A percentile compares a stretch with the other conserved stretches of the same genome.
Evolutionary conservation across 1,140 invertebrate genomes (phyloP).

Genomic region (Antheraea mylitta): DNA sequence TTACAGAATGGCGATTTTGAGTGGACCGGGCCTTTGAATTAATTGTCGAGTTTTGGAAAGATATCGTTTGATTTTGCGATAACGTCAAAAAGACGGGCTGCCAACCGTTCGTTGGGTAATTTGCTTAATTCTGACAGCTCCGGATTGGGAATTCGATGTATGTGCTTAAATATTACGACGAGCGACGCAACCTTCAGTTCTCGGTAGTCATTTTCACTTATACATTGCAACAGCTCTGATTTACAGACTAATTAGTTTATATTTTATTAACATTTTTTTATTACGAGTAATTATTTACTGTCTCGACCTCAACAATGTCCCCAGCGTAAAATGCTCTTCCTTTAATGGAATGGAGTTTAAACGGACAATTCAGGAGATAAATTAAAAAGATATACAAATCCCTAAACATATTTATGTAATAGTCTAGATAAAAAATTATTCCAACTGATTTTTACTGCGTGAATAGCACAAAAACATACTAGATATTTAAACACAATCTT

Average conservation of each 20-base stretch:
- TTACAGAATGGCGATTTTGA: slow-evolving; percentile 76
- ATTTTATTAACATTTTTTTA: not conserved
- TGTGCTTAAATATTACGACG: slow-evolving; percentile 52
- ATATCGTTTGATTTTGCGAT: slow-evolving; percentile 71
- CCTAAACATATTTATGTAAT: too few relatives aligned
- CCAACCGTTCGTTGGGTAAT: slow-evolving; percentile 50
- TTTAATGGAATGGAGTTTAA: too few relatives aligned
- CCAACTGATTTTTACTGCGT: too few relatives aligned
- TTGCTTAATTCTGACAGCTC: slow-evolving; percentile 62
- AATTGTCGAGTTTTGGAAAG: slow-evolving; percentile 70
- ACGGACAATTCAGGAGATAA: too few relatives aligned
- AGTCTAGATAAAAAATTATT: too few relatives aligned
- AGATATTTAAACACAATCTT: too few relatives aligned
- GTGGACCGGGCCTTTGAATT: slow-evolving; percentile 66
- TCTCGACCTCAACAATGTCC: too few relatives aligned
- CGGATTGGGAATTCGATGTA: slow-evolving; percentile 44
- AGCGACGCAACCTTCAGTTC: slow-evolving; percentile 24
- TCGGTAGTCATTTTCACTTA: slow-evolving; percentile 16
- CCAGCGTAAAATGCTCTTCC: too few relatives aligned
- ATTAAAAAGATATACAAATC: too few relatives aligned
- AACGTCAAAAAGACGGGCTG: slow-evolving; percentile 46
- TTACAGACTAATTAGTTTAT: slow-evolving; percentile 18
- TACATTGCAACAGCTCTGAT: slow-evolving; percentile 18
- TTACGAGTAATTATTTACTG: too few relatives aligned
- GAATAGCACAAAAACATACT: too few relatives aligned